Evolutionary conservation across 35 echinoderm and acorn worm genomes (phyloP).

Genomic region (Nesometra sesokonis): DNA sequence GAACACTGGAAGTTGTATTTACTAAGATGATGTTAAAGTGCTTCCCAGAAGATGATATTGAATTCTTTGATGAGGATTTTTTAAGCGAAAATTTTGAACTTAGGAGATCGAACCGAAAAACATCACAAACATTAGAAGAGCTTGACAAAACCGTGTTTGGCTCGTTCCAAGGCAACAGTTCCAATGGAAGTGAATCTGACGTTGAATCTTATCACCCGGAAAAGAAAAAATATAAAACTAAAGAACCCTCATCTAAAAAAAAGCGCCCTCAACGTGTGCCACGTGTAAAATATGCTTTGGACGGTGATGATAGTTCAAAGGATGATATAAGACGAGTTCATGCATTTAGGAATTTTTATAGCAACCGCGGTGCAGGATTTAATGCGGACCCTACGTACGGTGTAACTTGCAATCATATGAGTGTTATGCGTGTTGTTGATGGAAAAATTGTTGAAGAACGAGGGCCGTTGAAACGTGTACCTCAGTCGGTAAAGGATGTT

Average conservation of each 20-base stretch:
- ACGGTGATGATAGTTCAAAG: neutral
- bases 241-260: neutral
- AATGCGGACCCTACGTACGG: neutral
- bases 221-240: neutral
- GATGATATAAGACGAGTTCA: neutral
- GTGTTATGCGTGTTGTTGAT: neutral
- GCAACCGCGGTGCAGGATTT: neutral
- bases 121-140: neutral
- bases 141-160: neutral
- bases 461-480: neutral
- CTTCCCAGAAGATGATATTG: neutral
- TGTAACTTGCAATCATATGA: neutral
- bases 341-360: neutral
- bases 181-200: neutral
- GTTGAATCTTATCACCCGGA: neutral
- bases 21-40: neutral
- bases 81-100: neutral
- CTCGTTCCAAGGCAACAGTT: neutral
- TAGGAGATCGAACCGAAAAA: neutral
- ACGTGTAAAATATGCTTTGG: neutral
- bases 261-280: neutral
- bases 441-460: neutral
- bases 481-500: neutral
- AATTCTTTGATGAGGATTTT: neutral
- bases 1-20: slow-evolving; percentile 36